Evolutionary conservation across 2,888 invertebrate genomes (phyloP).

Genomic region (Psylliodes chrysocephalus): DNA sequence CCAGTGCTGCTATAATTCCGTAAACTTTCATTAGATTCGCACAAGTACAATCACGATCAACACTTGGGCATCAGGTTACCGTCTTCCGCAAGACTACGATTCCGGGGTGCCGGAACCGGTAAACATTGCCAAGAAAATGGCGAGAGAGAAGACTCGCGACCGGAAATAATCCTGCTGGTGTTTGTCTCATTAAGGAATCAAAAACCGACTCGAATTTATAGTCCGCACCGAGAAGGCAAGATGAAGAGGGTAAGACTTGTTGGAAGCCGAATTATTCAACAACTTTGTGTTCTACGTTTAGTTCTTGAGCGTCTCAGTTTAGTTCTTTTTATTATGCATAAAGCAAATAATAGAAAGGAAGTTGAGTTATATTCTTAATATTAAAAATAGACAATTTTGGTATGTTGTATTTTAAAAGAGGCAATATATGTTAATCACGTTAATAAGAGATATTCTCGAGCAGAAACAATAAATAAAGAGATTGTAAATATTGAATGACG

Average conservation of each 20-base stretch:
- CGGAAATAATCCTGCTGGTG: conserved; percentile 57
- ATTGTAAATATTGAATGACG: too few species aligned
- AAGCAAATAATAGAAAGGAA: too few species aligned
- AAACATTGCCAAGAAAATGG: conserved; percentile 54
- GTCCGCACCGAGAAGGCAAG: conserved; percentile 49
- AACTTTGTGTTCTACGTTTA: conserved; percentile 15
- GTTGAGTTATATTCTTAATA: too few species aligned
- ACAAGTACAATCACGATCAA: conserved; percentile 44
- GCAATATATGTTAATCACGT: too few species aligned
- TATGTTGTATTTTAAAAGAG: too few species aligned
- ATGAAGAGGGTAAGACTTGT: conserved; percentile 23
- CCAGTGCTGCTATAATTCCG: conserved; percentile 7
- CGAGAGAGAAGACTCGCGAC: conserved; percentile 48
- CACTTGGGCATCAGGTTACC: conserved; percentile 41
- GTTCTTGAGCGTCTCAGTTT: too few species aligned
- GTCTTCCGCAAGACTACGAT: conserved; percentile 30
- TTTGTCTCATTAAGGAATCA: conserved; percentile 62
- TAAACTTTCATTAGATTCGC: conserved; percentile 26
- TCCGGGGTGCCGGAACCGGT: conserved; percentile 46
- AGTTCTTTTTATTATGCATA: too few species aligned
- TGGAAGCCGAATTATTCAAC: conserved; percentile 17
- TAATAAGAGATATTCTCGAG: too few species aligned
- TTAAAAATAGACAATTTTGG: too few species aligned
- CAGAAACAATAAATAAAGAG: too few species aligned
- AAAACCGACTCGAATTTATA: conserved; percentile 59